These are phyloP conservation scores for Elymnias hypermnestra DNA, from an alignment of 1,140 invertebrate species.

Conservation along the genomic window DNA sequence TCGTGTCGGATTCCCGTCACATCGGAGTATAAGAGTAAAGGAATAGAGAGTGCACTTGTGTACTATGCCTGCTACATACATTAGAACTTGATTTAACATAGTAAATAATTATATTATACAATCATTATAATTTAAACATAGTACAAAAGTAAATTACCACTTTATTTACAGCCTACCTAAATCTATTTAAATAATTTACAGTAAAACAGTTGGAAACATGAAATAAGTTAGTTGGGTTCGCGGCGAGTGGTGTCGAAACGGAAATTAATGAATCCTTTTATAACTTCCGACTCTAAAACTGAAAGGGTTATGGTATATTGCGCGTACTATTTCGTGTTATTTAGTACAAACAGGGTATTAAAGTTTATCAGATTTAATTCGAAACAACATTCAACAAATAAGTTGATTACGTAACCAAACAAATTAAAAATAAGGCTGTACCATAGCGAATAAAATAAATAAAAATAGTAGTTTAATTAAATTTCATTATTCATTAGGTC, in stretches of 20 bases:
- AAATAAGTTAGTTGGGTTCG: conserved; percentile 8
- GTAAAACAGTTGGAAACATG: conserved; percentile 3
- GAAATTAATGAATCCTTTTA: conserved; percentile 17
- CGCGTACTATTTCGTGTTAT: not conserved
- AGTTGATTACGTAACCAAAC: not conserved
- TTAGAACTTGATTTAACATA: no score
- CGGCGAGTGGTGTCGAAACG: conserved; percentile 8
- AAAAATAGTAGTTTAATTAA: no score
- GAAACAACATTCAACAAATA: not conserved
- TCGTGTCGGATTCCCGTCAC: no score
- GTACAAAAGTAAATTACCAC: not conserved
- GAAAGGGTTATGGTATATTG: conserved; percentile 9
- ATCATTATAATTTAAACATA: no score
- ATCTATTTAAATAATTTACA: conserved; percentile 4
- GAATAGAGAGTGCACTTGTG: no score
- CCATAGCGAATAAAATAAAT: no score
- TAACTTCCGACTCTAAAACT: conserved; percentile 13
- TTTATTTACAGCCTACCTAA: conserved; percentile 2
- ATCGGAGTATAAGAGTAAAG: no score
- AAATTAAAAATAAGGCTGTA: no score
- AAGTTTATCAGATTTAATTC: not conserved
- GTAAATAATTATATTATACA: no score
- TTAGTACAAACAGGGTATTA: not conserved
- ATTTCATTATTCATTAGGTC: no score
- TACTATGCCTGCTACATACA: no score